Conservation (phyloP, 1,140 invertebrate genomes). For the Diachasma alloeum region DNA sequence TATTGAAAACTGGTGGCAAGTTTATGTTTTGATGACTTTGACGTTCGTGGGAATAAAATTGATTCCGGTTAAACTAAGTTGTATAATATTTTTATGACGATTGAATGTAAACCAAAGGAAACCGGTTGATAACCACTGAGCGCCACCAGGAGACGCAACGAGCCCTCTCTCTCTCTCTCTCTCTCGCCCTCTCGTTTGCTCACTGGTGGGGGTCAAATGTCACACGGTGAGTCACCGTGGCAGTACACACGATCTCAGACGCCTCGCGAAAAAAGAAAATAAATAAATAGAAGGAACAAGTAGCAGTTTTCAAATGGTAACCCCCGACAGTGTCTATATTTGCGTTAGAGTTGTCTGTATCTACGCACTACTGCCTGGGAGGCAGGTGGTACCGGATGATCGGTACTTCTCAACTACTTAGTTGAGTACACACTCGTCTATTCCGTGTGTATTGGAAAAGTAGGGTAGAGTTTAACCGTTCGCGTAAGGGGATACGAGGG, state of each 20-base stretch:
- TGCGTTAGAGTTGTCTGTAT: conserved; percentile 29
- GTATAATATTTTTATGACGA: no score
- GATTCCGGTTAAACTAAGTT: no score
- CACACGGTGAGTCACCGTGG: conserved; percentile 49
- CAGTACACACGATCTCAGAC: background rate
- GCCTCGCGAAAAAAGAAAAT: background rate
- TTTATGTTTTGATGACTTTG: no score
- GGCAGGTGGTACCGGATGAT: background rate
- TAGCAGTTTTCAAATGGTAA: background rate
- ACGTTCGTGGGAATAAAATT: no score
- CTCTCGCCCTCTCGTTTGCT: background rate
- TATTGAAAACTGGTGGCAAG: no score
- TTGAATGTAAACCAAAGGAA: background rate
- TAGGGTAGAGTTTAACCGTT: background rate
- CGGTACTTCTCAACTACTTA: conserved; percentile 5
- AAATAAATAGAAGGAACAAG: background rate
- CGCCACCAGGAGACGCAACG: conserved; percentile 33
- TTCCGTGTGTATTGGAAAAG: background rate
- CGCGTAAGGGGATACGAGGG: background rate
- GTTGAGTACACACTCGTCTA: background rate
- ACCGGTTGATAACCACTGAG: conserved; percentile 45
- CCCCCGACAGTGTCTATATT: conserved; percentile 21
- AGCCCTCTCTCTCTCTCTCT: background rate
- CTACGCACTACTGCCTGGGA: conserved; percentile 22
- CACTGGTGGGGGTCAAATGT: conserved; percentile 54